Evolutionary conservation across 2,797 vertebrate genomes (phyloP), one percentile per base, ranked within the genome.

Genomic region (Oryzias sinensis): DNA sequence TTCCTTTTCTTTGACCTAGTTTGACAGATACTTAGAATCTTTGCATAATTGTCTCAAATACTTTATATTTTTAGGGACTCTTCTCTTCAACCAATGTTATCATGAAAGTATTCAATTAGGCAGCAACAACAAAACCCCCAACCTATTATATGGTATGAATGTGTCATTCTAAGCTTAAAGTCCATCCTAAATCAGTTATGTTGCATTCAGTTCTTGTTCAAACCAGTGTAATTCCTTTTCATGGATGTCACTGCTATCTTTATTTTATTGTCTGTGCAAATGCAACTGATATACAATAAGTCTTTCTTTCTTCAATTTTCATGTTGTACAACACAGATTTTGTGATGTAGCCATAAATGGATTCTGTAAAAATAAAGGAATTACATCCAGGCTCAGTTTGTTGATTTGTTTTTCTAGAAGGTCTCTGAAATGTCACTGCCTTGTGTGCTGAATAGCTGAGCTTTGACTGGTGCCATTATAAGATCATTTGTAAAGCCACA

Each of bases 341-440:
- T 13, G 42, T 29, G 24, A 55, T 15, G 14, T 20, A 13, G 29
- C 53, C 9, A 52, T 14, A 50, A 60, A 60, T 49, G 5, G 47
- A 20, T 62, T 76, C 58, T 29, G 55, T 24, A 33, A 33, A 33
- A 33, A 33, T 33, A 33, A 33, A 33, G 9, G 8, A 33, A 33
- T 33, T 33, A 33, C 33, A 16, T 68, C 58, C 49, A 49, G 42
- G 18, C 51, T 66, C 43, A 77, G 74, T 74, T 76, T 65, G 65
- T 64, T 71, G 54, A 59, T 71, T 60, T 42, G 37, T 43, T 75
- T 75, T 72, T 70, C 58, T 53, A 59, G 58, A 79, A 77, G 62
- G 75, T 82, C 64, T 77, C 55, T 56, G 57, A 84, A 84, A 87
- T 85, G 80, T 87, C 77, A 83, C 15, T 40, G 70, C 72, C 53